Conservation (phyloP, 1,140 invertebrate species). For the Drosophila pectinifera region DNA sequence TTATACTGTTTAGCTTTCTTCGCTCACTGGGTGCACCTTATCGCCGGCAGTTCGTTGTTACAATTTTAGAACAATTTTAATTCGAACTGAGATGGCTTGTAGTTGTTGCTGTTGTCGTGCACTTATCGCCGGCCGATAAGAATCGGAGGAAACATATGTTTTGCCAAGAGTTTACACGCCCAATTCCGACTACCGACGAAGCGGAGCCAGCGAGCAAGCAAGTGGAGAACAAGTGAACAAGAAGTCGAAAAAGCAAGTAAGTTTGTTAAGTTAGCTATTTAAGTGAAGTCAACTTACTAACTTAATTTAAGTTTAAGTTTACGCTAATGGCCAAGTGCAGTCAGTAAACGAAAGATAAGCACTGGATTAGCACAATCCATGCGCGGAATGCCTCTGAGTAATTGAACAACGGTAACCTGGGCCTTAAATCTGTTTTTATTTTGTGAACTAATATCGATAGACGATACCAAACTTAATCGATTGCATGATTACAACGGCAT, state of each 20-base stretch:
- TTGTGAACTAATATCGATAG: background rate
- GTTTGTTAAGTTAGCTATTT: conserved; percentile 4
- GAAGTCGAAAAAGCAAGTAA: conserved; percentile 2
- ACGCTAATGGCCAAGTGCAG: conserved; percentile 15
- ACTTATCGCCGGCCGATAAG: conserved; percentile 52
- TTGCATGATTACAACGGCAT: background rate
- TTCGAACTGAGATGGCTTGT: conserved; percentile 27
- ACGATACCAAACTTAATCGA: background rate
- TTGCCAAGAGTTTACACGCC: conserved; percentile 41
- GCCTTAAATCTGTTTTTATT: background rate
- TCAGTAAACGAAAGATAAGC: background rate
- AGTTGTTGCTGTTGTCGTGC: conserved; percentile 12
- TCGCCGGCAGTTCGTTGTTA: conserved; percentile 31
- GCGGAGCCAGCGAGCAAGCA: conserved; percentile 4
- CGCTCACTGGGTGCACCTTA: conserved; percentile 17
- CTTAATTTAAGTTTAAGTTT: background rate
- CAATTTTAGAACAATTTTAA: conserved; percentile 57
- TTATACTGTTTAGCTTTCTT: background rate
- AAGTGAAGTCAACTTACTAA: background rate
- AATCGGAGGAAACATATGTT: conserved; percentile 52
- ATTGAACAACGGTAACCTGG: background rate
- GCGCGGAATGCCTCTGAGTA: background rate
- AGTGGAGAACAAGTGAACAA: conserved; percentile 2
- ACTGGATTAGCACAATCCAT: background rate
- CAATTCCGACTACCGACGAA: conserved; percentile 49